A percentile compares a stretch with the other conserved stretches of the same genome.
phyloP scores from a whole-genome alignment of 2,113 vertebrate species.

The Monarcha castaneiventris region DNA sequence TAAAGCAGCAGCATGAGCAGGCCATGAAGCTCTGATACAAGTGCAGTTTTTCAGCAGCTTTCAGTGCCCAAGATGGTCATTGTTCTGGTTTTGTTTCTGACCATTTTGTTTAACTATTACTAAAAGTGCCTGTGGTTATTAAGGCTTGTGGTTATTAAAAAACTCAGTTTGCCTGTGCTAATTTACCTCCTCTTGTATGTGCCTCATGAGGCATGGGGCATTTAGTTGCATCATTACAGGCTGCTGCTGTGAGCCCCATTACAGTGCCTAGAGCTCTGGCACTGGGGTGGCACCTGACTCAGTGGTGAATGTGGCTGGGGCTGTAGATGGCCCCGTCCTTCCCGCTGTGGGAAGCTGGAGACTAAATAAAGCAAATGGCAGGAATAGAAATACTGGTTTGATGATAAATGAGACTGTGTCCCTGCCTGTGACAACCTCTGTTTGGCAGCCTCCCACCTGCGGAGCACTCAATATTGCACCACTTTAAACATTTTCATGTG shows the following conservation, averaged over 20 bases:
- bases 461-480: not conserved
- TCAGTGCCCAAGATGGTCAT: not conserved
- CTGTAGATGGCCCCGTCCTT: not conserved
- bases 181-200: not conserved
- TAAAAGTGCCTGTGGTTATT: not conserved
- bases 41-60: not conserved
- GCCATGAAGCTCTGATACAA: not conserved
- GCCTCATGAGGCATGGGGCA: not conserved
- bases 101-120: not conserved
- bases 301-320: not conserved
- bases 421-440: not conserved
- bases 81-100: not conserved
- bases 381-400: not conserved
- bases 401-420: not conserved
- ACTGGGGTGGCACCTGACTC: not conserved
- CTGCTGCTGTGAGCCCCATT: not conserved
- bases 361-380: not conserved
- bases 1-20: not conserved
- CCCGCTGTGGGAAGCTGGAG: not conserved
- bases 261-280: not conserved
- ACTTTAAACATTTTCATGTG: not conserved
- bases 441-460: not conserved
- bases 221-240: not conserved
- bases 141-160: not conserved
- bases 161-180: not conserved